phyloP scores from a whole-genome alignment of 2,888 invertebrate genomes.

The Drosophila diplacantha region DNA sequence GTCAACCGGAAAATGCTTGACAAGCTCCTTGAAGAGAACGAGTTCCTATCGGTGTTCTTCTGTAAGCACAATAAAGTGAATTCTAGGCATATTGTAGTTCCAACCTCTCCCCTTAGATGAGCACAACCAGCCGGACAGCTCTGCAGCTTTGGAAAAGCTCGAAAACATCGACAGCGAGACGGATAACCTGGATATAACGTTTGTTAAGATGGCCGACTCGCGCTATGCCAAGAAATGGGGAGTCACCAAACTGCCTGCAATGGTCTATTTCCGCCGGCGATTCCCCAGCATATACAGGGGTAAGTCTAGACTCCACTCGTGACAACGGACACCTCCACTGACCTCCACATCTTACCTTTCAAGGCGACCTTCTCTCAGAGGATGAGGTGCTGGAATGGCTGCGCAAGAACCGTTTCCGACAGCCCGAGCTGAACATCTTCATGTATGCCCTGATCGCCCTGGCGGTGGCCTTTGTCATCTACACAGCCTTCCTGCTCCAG shows the following conservation, averaged over 20 bases:
- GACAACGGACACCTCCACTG: background rate
- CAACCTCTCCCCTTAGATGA: conserved; percentile 81
- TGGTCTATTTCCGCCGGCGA: conserved; percentile 93
- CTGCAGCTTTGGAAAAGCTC: conserved; percentile 88
- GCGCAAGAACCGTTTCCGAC: conserved; percentile 93
- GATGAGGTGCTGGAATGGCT: conserved; percentile 94
- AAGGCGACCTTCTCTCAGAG: conserved; percentile 88
- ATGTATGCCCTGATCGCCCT: conserved; percentile 95
- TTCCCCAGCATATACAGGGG: conserved; percentile 96
- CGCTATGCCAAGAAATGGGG: conserved; percentile 96
- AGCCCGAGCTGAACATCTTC: conserved; percentile 94
- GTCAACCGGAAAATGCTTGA: conserved; percentile 98
- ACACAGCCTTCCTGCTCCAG: conserved; percentile 93
- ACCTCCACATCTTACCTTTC: background rate
- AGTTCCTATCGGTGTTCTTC: conserved; percentile 96
- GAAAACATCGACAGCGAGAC: conserved; percentile 97
- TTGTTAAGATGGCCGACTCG: conserved; percentile 95
- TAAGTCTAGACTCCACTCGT: conserved; percentile 65
- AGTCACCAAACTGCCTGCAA: conserved; percentile 91
- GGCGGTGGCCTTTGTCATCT: conserved; percentile 90
- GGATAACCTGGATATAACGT: conserved; percentile 94
- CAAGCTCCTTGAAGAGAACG: conserved; percentile 95
- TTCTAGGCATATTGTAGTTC: too few species aligned
- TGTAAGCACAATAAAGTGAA: conserved; percentile 83
- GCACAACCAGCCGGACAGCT: conserved; percentile 87